phyloP scores from a whole-genome alignment of 2,113 vertebrate species.

The Seriola dumerili region DNA sequence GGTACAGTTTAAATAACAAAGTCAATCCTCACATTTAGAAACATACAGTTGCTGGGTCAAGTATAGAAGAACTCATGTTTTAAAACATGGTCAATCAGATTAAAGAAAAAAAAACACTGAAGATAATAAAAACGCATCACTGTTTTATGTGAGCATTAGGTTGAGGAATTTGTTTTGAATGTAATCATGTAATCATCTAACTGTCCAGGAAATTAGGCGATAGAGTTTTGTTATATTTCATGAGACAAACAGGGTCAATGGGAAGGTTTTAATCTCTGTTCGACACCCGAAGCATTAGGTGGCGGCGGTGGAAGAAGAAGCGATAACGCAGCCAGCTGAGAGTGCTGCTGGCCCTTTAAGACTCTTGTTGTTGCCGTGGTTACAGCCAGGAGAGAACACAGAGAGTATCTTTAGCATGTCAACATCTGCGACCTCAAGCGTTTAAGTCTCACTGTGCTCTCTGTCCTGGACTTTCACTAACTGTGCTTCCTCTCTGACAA shows the following conservation, averaged over 20 bases:
- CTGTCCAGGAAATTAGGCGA: too few species aligned
- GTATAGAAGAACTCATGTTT: too few species aligned
- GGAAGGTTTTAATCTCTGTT: not conserved
- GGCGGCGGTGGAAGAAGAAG: not conserved
- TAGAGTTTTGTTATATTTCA: too few species aligned
- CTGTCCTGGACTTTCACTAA: too few species aligned
- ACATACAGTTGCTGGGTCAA: too few species aligned
- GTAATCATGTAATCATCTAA: not conserved
- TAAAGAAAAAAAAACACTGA: too few species aligned
- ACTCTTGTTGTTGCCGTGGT: slow-evolving; percentile 38
- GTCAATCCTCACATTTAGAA: too few species aligned
- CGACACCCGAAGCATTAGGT: not conserved
- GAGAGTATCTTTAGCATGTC: not conserved
- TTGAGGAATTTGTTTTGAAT: not conserved
- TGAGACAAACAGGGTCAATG: not conserved
- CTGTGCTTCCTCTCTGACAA: not conserved
- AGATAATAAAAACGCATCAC: too few species aligned
- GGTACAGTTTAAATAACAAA: too few species aligned
- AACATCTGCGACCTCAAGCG: not conserved
- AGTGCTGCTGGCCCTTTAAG: slow-evolving; percentile 64
- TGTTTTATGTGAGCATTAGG: not conserved
- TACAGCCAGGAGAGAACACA: slow-evolving; percentile 27
- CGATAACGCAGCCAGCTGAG: not conserved
- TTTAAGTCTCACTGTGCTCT: accelerated
- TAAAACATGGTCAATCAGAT: too few species aligned